Base-by-base conservation (phyloP, 2,888 invertebrate species). In the Drosophila mercatorum region DNA sequence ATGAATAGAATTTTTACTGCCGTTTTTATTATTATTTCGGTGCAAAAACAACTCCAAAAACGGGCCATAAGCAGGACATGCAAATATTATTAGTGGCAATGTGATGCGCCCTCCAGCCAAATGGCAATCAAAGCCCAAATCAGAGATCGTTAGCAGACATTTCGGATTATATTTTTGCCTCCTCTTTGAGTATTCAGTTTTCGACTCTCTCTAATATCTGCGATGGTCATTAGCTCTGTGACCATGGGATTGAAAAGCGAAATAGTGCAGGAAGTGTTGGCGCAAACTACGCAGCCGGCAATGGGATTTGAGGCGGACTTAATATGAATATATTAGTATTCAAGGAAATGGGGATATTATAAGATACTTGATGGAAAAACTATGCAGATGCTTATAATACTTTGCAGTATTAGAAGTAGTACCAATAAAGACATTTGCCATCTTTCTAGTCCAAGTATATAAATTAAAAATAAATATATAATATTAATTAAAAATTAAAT, bases 1-100 rank as follows among this genome's bases (percentile, higher is more conserved):
- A 83, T 87, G 88, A 90, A 88, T 88, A 90, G 90, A 90, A 88
- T 90, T 88, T 90, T 88, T 90, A 88, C 69, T 84, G 81, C 84
- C 79, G 74, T 51, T 73, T 77, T 88, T 88, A 86, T 80, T 86
- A 81, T 89, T 78, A 84, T 89, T 77, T 63, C 71, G 41, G 38
- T 40, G 57, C 72, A 73, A 77, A 51, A 69, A 69, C 74, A 74
- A 72, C 61, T 43, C 31, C 65, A 75, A 65, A 55, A 73, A 55
- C 26, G 47, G 22, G 44, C 51, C 56, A 66, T 66, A 69, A 78
- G 74, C 69, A 56, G 41, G 6, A 26, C 64, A 83, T 81, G 75
- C 77, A 87, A 85, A 85, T 89, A 89, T 77, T 84, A 84, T 84
- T 86, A 81, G 89, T 81, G 49, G 70, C 53, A 34, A 11, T 60